Evolutionary conservation across 1,140 invertebrate genomes (phyloP), one percentile per base, ranked within the genome.

Genomic region (Catajapyx aquilonaris): DNA sequence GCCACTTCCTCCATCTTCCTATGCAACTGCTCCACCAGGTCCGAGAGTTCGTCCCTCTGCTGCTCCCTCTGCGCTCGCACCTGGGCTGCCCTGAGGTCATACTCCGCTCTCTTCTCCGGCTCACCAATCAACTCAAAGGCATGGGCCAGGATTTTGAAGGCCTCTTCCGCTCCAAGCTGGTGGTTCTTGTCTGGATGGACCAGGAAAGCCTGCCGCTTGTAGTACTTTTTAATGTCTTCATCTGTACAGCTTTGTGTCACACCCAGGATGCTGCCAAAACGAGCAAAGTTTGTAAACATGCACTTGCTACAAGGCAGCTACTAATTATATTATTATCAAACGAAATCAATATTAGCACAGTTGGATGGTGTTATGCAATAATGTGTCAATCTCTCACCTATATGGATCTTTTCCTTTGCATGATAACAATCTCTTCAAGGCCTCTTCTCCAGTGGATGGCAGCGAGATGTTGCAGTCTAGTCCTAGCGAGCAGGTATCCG

Each of bases 111-210:
- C 13, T 13, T 7, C 13, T 28, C 84, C 46, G 86, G 78, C 62
- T 88, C 83, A 11, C 86, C 86, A 48, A 94, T 88, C 47, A 88
- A 71, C 54, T 91, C 83, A 60, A 94, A 93, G 18, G 87, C 86
- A 53, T 87, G 79, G 42, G 86, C 83, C 43, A 93, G 60, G 52
- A 91, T 90, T 61, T 93, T 93, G 55, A 94, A 94, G 19, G 86
- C 86, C 60, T 94, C 87, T 54, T 93, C 87, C 5, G 88, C 85
- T 34, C 88, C 86, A 7, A 81, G 78, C 54, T 87, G 81, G 51
- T 76, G 79, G 60, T 93, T 93, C 62, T 94, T 93, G 52, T 91
- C 86, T 1, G 87, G 88, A 67, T 94, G 87, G 31, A 94, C 86
- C 10, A 94, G 63, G 50, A 91, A 77, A 3, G 86, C 86, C 59